Evolutionary conservation across 2,888 invertebrate genomes (phyloP), one percentile per base, ranked within the genome.

Genomic region (Falcaria lacertinaria): DNA sequence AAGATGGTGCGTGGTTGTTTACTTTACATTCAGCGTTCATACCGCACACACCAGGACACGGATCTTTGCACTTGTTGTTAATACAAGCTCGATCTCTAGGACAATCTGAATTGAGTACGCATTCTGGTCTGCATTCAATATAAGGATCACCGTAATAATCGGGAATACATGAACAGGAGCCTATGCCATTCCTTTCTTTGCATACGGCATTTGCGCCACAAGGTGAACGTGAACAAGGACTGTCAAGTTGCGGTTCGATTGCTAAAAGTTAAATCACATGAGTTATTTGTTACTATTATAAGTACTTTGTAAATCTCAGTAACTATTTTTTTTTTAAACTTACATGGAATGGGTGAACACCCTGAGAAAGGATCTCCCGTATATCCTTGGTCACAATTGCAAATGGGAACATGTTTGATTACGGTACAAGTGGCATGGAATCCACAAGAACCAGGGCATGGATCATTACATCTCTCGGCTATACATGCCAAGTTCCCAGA

Each of bases 91-190:
- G 93, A 55, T 92, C 91, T 65, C 91, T 91, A 4, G 93, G 90
- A 79, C 97, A 97, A 65, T 97, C 96, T 6, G 94, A 93, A 75
- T 96, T 96, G 58, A 94, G 91, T n/a, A 96, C 93, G 75, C 97
- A 97, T 90, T 97, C 96, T 17, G 96, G 96, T 69, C 95, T 91
- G 76, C 97, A 97, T 67, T 95, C 94, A 34, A 94, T 88, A 65
- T 96, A 96, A 1, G 96, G 96, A 86, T 96, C 96, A 41, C 97
- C 96, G 64, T 93, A 94, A 77, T 95, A 96, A 64, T 95, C 95
- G 45, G 93, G 91, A 52, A 95, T 85, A 82, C 96, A 97, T 50
- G 92, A 90, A 77, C 96, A 97, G 49, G 96, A 95, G 37, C 96
- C 96, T 44, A 93, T 93, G 57, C 94, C 94, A 67, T 94, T 92